Conservation (phyloP, 2,113 vertebrate genomes). For the Protobothrops flavoviridis region DNA sequence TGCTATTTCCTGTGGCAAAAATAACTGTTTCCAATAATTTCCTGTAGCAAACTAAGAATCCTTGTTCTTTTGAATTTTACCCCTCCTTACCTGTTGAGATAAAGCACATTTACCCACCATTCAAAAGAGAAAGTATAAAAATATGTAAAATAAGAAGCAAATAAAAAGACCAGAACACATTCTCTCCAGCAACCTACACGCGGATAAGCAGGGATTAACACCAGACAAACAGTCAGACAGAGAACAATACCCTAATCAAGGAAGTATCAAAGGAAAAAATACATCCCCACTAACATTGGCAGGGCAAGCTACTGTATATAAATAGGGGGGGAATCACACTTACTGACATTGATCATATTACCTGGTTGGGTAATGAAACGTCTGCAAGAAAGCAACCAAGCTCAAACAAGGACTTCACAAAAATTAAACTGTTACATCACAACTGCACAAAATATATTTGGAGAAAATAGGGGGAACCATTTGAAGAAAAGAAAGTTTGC, state of each 20-base stretch:
- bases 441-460: neutral
- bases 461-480: neutral
- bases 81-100: neutral
- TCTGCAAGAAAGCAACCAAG: neutral
- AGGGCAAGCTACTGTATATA: neutral
- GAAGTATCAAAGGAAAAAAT: neutral
- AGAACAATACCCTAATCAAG: neutral
- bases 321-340: neutral
- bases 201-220: neutral
- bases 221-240: neutral
- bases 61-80: neutral
- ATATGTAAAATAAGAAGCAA: neutral
- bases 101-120: neutral
- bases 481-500: neutral
- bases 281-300: neutral
- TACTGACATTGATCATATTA: neutral
- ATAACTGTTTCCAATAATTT: neutral
- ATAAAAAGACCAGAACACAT: neutral
- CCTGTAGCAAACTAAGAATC: neutral
- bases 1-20: neutral
- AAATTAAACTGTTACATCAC: neutral
- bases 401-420: neutral
- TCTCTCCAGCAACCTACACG: neutral
- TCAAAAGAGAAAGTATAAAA: neutral
- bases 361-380: neutral